phyloP scores from a whole-genome alignment of 2,113 vertebrate species.

The Phaetusa simplex region DNA sequence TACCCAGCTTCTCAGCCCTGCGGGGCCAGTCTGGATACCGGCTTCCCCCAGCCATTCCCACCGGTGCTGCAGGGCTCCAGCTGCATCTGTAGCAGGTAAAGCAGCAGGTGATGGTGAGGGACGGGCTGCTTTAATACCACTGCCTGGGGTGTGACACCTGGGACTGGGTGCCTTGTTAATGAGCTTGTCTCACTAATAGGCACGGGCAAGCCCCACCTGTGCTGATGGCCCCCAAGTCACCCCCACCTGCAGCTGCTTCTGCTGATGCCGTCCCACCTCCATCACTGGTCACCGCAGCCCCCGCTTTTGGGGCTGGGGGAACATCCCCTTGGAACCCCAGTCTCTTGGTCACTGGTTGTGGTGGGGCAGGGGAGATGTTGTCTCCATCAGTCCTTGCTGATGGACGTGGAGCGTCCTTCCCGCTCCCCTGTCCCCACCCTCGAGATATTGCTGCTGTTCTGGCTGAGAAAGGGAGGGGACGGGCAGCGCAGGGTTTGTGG shows the following conservation, averaged over 20 bases:
- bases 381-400: not conserved
- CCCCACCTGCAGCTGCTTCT: not conserved
- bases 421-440: not conserved
- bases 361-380: not conserved
- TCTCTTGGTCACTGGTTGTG: not conserved
- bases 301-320: not conserved
- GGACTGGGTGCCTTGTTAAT: not conserved
- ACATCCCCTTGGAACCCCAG: not conserved
- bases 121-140: not conserved
- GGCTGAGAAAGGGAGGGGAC: not conserved
- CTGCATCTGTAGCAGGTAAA: not conserved
- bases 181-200: not conserved
- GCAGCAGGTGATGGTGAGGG: not conserved
- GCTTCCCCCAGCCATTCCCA: not conserved
- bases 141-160: no score
- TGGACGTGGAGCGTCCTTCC: rapidly evolving
- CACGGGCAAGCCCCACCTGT: no score
- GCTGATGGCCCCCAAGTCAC: not conserved
- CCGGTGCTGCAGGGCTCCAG: not conserved
- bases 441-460: rapidly evolving
- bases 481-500: not conserved
- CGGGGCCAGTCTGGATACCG: not conserved
- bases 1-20: not conserved
- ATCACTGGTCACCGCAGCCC: no score
- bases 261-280: not conserved